Base-by-base conservation (phyloP, 2,797 vertebrate species). In the Sternotherus odoratus region DNA sequence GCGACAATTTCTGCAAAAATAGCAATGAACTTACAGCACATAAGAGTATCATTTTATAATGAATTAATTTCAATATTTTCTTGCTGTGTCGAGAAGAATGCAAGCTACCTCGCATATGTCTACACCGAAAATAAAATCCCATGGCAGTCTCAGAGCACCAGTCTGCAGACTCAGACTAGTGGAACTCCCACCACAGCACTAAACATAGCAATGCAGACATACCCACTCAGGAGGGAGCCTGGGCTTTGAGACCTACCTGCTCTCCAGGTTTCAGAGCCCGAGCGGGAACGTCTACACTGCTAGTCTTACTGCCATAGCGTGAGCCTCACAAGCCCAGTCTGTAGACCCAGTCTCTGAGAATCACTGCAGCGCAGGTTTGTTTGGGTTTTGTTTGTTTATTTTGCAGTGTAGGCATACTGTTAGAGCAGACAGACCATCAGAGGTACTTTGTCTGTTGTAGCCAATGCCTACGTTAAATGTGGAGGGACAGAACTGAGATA, bases 11-110 rank as follows among this genome's bases (percentile, higher is more conserved):
- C 89, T 93, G 82, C 53, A 95, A 96, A 96, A 96, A 87, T 83
- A 95, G 89, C 94, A 95, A 95, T 94, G 90, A 97, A 94, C 92
- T 90, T 90, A 85, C 81, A 95, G 87, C 53, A 94, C 94, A 43
- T 43, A 43, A 43, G 8, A 43, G 43, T 43, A 43, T 43, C 5
- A 43, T 43, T 43, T 43, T 43, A 5, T 43, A 8, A 43, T 43
- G 43, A 43, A 43, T 43, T 43, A 43, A 43, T 43, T 43, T 43
- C 81, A 75, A 4, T 74, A 87, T 84, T 96, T 92, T 60, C 72
- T 95, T 94, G 92, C 81, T 82, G 84, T 66, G 60, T 85, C 89
- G 92, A 90, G 96, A 89, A 86, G 94, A 93, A 82, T 0, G 1
- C 39, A 91, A 60, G 74, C 51, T 54, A 75, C 24, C 69, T 81